Evolutionary conservation across 2,888 invertebrate genomes (phyloP), one percentile per base, ranked within the genome.

Genomic region (Eudasyphora cyanicolor): DNA sequence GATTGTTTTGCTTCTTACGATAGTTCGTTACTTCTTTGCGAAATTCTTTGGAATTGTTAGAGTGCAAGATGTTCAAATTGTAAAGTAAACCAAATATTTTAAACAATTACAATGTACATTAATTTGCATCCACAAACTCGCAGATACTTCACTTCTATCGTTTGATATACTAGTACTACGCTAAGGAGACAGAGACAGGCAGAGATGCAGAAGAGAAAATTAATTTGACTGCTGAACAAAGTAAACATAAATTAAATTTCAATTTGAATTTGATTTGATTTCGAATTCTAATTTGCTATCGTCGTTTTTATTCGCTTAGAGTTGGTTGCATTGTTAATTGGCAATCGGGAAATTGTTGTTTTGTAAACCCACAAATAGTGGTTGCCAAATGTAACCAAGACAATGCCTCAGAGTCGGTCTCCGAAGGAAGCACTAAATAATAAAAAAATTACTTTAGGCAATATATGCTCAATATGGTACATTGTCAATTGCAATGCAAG

Each of bases 31-130:
- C 45, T 71, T 24, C 21, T 35, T 49, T n/a, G n/a, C n/a, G 64
- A 67, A 73, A 67, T 79, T 45, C 24, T 42, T 82, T 82, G 71
- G 74, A 83, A 70, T 83, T 77, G 70, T 64, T 64, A 82, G 70
- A 76, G 32, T 62, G 64, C 17, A 79, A 85, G 74, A 67, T 77
- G 73, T 84, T 81, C 84, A 81, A 84, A 85, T 86, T 83, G 83
- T 38, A 84, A 86, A 82, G 74, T 79, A 84, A 85, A 85, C 79
- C 79, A 49, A 84, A 82, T n/a, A n/a, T 75, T 79, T 32, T 80
- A 80, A 71, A 70, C 84, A 85, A 86, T 84, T 80, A 60, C 67
- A 69, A 35, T 51, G 12, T 14, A 7, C 21, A 60, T 10, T 60
- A 17, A 73, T 29, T 21, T 64, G 32, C 32, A 70, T n/a, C 42